A percentile compares a stretch with the other conserved stretches of the same genome.
Evolutionary conservation across 2,797 vertebrate genomes (phyloP).

Genomic region (Sebastes cheni): DNA sequence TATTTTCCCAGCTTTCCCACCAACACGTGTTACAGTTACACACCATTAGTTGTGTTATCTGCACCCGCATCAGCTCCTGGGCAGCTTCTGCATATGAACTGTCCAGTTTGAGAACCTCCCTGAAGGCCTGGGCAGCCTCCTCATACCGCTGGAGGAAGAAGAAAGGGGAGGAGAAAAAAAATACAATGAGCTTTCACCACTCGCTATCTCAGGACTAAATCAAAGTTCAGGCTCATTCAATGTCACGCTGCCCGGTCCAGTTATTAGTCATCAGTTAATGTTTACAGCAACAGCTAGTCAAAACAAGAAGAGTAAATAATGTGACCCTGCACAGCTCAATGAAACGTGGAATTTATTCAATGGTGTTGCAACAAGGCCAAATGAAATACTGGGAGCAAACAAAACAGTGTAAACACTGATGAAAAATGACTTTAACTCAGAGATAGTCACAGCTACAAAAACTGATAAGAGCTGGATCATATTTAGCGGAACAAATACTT

Average conservation of each 20-base stretch:
- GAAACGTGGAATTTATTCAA: background rate
- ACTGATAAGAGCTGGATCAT: background rate
- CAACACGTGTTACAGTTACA: background rate
- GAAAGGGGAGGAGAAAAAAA: background rate
- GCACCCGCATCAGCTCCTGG: conserved; percentile 81
- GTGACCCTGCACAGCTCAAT: background rate
- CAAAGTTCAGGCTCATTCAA: background rate
- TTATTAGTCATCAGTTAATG: background rate
- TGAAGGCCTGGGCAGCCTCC: conserved; percentile 83
- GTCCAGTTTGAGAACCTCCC: conserved; percentile 81
- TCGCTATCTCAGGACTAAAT: background rate
- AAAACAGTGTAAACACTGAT: background rate
- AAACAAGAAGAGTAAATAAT: conserved; percentile 31
- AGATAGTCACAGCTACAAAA: background rate
- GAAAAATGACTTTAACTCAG: background rate
- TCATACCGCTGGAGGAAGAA: conserved; percentile 78
- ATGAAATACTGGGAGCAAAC: conserved; percentile 6
- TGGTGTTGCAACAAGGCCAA: background rate
- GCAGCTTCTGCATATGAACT: conserved; percentile 79
- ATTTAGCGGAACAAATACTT: background rate
- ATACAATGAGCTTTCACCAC: background rate
- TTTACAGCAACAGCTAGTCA: conserved; percentile 1
- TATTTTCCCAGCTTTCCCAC: background rate
- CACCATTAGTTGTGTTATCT: conserved; percentile 81
- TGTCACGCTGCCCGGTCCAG: background rate